Conservation (phyloP, 1,140 invertebrate species). For the Drosophila funebris region DNA sequence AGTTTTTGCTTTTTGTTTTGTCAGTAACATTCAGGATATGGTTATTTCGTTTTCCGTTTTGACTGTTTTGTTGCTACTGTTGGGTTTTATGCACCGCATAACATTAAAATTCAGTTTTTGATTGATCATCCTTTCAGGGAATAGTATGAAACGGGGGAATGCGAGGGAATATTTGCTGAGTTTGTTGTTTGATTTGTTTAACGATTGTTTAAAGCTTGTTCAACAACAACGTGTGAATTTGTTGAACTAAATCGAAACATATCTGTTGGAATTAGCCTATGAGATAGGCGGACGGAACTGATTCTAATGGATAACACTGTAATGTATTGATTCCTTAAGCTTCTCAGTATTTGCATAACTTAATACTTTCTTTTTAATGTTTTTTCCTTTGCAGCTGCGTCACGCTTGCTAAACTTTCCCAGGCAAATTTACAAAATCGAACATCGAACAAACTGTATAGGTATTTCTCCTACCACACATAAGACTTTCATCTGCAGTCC, state of each 20-base stretch:
- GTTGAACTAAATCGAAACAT: background rate
- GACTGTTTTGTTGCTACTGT: slow-evolving; percentile 31
- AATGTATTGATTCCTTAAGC: background rate
- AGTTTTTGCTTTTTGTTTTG: slow-evolving; percentile 56
- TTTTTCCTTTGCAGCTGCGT: slow-evolving; percentile 34
- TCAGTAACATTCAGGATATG: slow-evolving; percentile 60
- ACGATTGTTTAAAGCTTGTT: slow-evolving; percentile 40
- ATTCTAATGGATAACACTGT: background rate
- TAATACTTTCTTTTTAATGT: slow-evolving; percentile 6
- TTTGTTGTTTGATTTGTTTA: slow-evolving; percentile 31
- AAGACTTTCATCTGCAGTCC: background rate
- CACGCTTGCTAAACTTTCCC: slow-evolving; percentile 68
- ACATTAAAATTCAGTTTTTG: slow-evolving; percentile 80
- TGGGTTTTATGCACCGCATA: slow-evolving; percentile 79
- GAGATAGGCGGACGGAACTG: background rate
- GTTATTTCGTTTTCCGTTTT: slow-evolving; percentile 44
- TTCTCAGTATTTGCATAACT: background rate
- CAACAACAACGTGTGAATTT: slow-evolving; percentile 24
- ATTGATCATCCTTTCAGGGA: slow-evolving; percentile 63
- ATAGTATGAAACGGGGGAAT: slow-evolving; percentile 23
- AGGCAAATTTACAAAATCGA: slow-evolving; percentile 48
- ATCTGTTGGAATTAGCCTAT: background rate
- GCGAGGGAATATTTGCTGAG: slow-evolving; percentile 8
- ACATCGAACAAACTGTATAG: slow-evolving; percentile 5
- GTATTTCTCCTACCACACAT: slow-evolving; percentile 3